Evolutionary conservation across 2,888 invertebrate species (phyloP).

Genomic region (Leptinotarsa haldemani): DNA sequence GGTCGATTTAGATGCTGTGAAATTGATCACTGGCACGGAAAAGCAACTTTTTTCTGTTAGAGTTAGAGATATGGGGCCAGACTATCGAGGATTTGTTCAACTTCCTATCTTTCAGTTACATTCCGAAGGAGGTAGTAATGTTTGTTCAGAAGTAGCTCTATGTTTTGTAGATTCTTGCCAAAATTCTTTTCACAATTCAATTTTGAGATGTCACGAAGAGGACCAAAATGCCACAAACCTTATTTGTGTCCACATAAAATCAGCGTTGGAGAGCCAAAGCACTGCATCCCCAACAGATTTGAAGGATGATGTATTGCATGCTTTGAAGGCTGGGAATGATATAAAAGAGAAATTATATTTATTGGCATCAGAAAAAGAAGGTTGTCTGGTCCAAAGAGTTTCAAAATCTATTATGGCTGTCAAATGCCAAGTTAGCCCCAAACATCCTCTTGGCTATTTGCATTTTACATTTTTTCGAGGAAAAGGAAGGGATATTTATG

Average conservation of each 20-base stretch:
- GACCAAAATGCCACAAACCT: conserved; percentile 43
- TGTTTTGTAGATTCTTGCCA: conserved; percentile 73
- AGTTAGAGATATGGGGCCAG: conserved; percentile 75
- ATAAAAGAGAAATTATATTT: conserved; percentile 73
- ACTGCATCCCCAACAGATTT: conserved; percentile 73
- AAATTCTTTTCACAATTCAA: conserved; percentile 68
- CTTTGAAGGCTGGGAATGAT: conserved; percentile 69
- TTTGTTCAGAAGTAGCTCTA: conserved; percentile 62
- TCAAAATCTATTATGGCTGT: conserved; percentile 79
- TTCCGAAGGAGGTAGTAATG: conserved; percentile 53
- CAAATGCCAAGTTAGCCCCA: conserved; percentile 74
- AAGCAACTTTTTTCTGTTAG: conserved; percentile 77
- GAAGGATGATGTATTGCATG: conserved; percentile 72
- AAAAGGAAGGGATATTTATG: conserved; percentile 66
- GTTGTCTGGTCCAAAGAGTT: conserved; percentile 76
- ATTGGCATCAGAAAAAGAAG: conserved; percentile 71
- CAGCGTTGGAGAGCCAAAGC: conserved; percentile 72
- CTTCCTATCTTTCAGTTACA: conserved; percentile 62
- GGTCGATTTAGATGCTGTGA: conserved; percentile 74
- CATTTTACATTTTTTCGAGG: conserved; percentile 74
- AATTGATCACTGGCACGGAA: conserved; percentile 72
- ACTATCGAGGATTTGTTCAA: conserved; percentile 81
- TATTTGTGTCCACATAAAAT: conserved; percentile 72
- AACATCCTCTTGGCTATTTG: conserved; percentile 77
- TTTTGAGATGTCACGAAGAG: conserved; percentile 69